A percentile compares a stretch with the other conserved stretches of the same genome.
phyloP scores from a whole-genome alignment of 2,797 vertebrate species.

The Cirrhinus molitorella region DNA sequence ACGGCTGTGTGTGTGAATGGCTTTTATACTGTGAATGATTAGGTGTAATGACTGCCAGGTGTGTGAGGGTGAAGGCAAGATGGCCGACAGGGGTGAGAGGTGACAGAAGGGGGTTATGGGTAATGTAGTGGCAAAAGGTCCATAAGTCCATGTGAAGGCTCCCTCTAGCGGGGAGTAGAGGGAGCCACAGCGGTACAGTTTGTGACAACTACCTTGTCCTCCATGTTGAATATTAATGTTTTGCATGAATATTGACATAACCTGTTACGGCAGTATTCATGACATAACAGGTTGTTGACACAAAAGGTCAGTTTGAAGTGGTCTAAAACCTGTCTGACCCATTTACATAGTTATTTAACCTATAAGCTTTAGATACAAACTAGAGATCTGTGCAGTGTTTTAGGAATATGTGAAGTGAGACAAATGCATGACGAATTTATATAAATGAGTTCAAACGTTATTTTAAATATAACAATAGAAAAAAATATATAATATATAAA shows the following conservation, averaged over 20 bases:
- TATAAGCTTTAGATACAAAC: not conserved
- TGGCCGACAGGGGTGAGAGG: too few relatives aligned
- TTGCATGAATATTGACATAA: not conserved
- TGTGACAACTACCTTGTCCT: too few relatives aligned
- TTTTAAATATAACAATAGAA: not conserved
- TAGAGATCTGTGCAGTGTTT: not conserved
- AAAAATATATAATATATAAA: not conserved
- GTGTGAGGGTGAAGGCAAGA: too few relatives aligned
- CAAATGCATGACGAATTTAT: not conserved
- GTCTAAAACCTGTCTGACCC: not conserved
- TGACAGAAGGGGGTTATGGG: too few relatives aligned
- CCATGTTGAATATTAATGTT: not conserved
- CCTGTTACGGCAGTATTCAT: not conserved
- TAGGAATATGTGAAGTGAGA: not conserved
- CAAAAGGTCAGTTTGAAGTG: not conserved
- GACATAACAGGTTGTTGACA: conserved; percentile 20
- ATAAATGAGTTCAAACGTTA: not conserved
- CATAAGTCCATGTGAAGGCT: too few relatives aligned
- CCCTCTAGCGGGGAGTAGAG: too few relatives aligned
- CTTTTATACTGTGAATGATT: too few relatives aligned
- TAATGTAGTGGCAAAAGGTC: too few relatives aligned
- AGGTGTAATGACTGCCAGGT: too few relatives aligned
- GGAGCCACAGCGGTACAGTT: too few relatives aligned
- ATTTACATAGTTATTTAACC: not conserved
- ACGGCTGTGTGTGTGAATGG: too few relatives aligned